Evolutionary conservation across 1,140 invertebrate species (phyloP).

Genomic region (Teleogryllus occipitalis): DNA sequence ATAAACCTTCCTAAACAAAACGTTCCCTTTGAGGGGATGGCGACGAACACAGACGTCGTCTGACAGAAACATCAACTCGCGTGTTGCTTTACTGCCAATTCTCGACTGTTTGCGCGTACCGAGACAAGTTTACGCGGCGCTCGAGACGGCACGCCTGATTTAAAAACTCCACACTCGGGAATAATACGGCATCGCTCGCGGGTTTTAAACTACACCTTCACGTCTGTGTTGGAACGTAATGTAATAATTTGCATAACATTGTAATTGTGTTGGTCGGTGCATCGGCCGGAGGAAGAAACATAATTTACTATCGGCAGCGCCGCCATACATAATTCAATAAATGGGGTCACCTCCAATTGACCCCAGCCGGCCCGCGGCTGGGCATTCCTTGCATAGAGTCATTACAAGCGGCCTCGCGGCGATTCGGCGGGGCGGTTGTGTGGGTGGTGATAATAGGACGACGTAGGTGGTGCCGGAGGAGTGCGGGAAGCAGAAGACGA

Average conservation of each 20-base stretch:
- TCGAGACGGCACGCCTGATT: background rate
- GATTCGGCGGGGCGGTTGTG: too few species aligned
- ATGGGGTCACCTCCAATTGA: background rate
- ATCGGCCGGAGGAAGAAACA: background rate
- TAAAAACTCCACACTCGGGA: background rate
- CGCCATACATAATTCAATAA: constrained; percentile 1
- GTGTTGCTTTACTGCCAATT: background rate
- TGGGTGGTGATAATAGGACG: background rate
- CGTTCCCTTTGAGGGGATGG: background rate
- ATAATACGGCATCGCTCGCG: background rate
- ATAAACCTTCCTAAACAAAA: background rate
- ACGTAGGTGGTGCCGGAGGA: background rate
- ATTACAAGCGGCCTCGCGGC: background rate
- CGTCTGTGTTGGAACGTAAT: background rate
- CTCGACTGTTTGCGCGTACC: background rate
- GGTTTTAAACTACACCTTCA: background rate
- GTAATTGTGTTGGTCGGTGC: background rate
- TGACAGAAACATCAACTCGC: background rate
- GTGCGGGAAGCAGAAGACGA: background rate
- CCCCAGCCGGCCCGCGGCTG: too few species aligned
- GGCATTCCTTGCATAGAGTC: background rate
- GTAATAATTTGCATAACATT: background rate
- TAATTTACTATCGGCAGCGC: background rate
- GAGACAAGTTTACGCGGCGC: background rate
- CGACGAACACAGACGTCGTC: background rate